Evolutionary conservation across 2,888 invertebrate genomes (phyloP).

Genomic region (Hesperia comma): DNA sequence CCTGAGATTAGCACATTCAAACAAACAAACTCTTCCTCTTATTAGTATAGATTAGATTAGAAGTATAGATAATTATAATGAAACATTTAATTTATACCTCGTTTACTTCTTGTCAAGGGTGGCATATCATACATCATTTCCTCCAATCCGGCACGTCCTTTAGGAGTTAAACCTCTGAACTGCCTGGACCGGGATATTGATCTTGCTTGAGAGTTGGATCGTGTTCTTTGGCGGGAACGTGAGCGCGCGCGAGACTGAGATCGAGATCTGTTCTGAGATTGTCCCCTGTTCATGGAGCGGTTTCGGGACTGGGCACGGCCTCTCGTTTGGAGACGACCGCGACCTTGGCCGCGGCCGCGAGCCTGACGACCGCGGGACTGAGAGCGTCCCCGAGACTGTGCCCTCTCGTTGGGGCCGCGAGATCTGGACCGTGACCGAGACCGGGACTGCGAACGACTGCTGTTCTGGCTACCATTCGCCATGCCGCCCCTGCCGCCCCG

Average conservation of each 20-base stretch:
- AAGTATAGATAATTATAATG: too few species aligned
- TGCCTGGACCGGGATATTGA: slow-evolving; percentile 69
- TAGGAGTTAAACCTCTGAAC: slow-evolving; percentile 67
- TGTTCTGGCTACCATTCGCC: slow-evolving; percentile 6
- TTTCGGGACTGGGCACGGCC: slow-evolving; percentile 54
- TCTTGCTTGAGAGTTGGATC: slow-evolving; percentile 60
- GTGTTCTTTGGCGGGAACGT: slow-evolving; percentile 50
- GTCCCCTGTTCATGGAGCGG: slow-evolving; percentile 49
- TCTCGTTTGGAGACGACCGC: slow-evolving; percentile 32
- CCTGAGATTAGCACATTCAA: too few species aligned
- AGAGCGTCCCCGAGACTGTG: slow-evolving; percentile 38
- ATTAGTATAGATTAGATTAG: too few species aligned
- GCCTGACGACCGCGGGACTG: slow-evolving; percentile 47
- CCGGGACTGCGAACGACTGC: slow-evolving; percentile 40
- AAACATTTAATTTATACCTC: slow-evolving; percentile 47
- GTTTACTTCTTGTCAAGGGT: slow-evolving; percentile 56
- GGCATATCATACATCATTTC: slow-evolving; percentile 60
- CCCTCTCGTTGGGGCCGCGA: slow-evolving; percentile 35
- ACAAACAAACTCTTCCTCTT: too few species aligned
- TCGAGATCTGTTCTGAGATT: slow-evolving; percentile 55
- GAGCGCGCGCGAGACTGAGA: slow-evolving; percentile 52
- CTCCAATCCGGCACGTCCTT: slow-evolving; percentile 72
- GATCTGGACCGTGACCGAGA: slow-evolving; percentile 34
- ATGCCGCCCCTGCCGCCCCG: slow-evolving; percentile 58
- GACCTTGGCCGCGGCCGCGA: slow-evolving; percentile 43